A percentile compares a stretch with the other conserved stretches of the same genome.
These are phyloP conservation scores for Cristatella mucedo DNA, from an alignment of 2,888 invertebrate species.

Conservation along the genomic window DNA sequence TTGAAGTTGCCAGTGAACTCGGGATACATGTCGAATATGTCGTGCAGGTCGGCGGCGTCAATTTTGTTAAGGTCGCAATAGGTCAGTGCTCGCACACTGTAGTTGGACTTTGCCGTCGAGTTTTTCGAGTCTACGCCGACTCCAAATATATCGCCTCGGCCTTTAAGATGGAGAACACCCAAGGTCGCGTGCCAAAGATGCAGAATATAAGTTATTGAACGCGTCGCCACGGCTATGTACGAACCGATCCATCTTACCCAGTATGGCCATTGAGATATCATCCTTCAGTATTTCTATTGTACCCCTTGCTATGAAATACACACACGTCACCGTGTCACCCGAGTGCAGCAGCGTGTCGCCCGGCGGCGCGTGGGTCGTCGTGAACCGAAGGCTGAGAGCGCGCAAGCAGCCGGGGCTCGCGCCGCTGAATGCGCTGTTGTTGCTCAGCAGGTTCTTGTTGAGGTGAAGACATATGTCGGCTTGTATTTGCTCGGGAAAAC, in stretches of 20 bases:
- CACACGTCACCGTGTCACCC: slow-evolving; percentile 35
- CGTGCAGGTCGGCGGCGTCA: slow-evolving; percentile 28
- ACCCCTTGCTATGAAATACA: slow-evolving; percentile 37
- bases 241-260: too few species aligned
- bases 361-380: slow-evolving; percentile 37
- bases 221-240: too few species aligned
- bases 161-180: slow-evolving; percentile 17
- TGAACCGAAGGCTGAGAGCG: slow-evolving; percentile 35
- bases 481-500: slow-evolving; percentile 24
- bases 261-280: slow-evolving; percentile 35
- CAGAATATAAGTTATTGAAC: too few species aligned
- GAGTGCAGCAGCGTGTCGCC: slow-evolving; percentile 38
- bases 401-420: slow-evolving; percentile 23
- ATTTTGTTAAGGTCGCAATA: slow-evolving; percentile 38
- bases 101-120: slow-evolving; percentile 30
- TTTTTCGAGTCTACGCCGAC: slow-evolving; percentile 24
- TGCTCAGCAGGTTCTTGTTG: slow-evolving; percentile 20
- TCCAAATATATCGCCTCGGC: slow-evolving; percentile 38
- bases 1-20: slow-evolving; percentile 34
- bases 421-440: slow-evolving; percentile 20
- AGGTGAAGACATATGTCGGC: slow-evolving; percentile 25
- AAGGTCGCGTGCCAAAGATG: too few species aligned
- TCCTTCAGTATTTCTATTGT: slow-evolving; percentile 36
- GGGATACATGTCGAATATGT: slow-evolving; percentile 33
- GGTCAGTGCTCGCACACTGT: slow-evolving; percentile 32